Conservation (phyloP, 2,113 vertebrate species). For the Nothobranchius furzeri region DNA sequence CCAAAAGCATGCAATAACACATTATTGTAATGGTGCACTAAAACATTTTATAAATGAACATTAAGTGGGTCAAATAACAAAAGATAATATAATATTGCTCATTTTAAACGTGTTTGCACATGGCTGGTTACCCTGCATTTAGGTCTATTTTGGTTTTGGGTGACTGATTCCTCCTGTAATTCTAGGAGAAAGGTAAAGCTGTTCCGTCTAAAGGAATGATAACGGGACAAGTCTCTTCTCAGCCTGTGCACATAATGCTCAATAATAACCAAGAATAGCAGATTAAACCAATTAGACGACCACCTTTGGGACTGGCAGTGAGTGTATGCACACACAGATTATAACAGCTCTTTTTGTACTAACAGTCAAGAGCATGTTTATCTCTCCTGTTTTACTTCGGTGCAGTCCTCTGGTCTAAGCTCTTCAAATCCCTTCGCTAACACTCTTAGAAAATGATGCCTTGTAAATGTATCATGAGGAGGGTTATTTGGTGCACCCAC, state of each 20-base stretch:
- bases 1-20: no score
- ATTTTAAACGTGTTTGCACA: no score
- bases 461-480: slow-evolving; percentile 56
- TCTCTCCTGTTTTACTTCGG: slow-evolving; percentile 28
- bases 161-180: no score
- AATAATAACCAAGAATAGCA: slow-evolving; percentile 27
- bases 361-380: slow-evolving; percentile 24
- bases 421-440: slow-evolving; percentile 35
- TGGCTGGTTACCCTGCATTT: no score
- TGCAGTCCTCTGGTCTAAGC: slow-evolving; percentile 17
- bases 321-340: slow-evolving; percentile 34
- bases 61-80: no score
- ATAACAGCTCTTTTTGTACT: slow-evolving; percentile 12
- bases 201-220: slow-evolving; percentile 14
- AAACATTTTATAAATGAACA: no score
- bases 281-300: slow-evolving; percentile 53
- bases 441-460: slow-evolving; percentile 46
- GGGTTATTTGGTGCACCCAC: slow-evolving; percentile 48
- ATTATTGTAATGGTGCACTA: no score
- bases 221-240: slow-evolving; percentile 17
- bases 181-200: slow-evolving; percentile 9
- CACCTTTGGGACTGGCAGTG: slow-evolving; percentile 39
- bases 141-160: no score
- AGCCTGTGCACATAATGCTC: slow-evolving; percentile 32
- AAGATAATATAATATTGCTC: no score